Base-by-base conservation (phyloP, 2,888 invertebrate species). In the Nymphalis c-album region DNA sequence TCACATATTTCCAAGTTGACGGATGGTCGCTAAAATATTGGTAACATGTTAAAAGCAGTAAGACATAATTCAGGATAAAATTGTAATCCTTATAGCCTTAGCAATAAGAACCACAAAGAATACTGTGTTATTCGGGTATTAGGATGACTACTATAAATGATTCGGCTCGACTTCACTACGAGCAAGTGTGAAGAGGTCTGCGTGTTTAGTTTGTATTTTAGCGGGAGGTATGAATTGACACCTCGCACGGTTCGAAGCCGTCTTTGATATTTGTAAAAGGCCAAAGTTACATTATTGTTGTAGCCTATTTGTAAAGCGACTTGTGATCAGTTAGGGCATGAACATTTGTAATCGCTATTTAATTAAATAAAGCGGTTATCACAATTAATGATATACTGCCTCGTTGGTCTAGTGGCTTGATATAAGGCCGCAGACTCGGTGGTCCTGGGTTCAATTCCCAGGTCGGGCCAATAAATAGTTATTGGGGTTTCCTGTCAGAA, bases 1-100 rank as follows among this genome's bases (percentile, higher is more conserved):
- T 69, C 69, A 64, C 71, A 63, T 67, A 64, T 65, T 59, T 51
- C 68, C 63, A 67, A 67, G 67, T 63, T 73, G 73, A 71, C 68
- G 66, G 67, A 68, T 64, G 64, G 64, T 55, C 68, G 73, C 73
- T 73, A 73, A 73, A 73, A 71, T 69, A 66, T 69, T 63, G 68
- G 69, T 67, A 63, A 71, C 67, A 67, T 71, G 67, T 71, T 64
- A 67, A 71, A 60, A 50, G 64, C 64, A 60, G 55, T 69, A 55
- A 57, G 53, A 55, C 26, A n/a, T 17, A 16, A 55, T 22, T 22
- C 47, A 8, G 13, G 16, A 22, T 58, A 17, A 1, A 10, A 67
- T 40, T 60, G n/a, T 60, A 40, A 35, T 20, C 53, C 64, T 63
- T 69, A 64, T 40, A 35, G 0, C n/a, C 0, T 7, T 13, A 0